phyloP scores from a whole-genome alignment of 2,113 vertebrate genomes.

The Toxostoma redivivum region DNA sequence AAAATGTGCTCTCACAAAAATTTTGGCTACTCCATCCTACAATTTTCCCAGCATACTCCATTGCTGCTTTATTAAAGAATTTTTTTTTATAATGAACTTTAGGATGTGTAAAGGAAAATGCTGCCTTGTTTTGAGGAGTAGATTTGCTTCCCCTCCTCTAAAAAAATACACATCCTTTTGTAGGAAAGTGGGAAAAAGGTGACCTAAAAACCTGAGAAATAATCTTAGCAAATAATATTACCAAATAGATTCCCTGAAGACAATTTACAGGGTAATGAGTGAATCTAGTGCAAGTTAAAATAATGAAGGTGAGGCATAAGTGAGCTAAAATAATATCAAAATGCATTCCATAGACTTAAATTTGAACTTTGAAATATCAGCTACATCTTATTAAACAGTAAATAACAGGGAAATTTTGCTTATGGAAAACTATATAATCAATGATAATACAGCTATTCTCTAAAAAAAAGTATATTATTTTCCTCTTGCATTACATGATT shows the following conservation, averaged over 20 bases:
- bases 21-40: background rate
- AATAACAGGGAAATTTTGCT: background rate
- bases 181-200: background rate
- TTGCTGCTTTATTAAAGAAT: background rate
- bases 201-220: background rate
- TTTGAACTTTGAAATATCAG: background rate
- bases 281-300: background rate
- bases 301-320: background rate
- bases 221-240: background rate
- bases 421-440: background rate
- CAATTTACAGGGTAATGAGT: background rate
- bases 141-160: background rate
- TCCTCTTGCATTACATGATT: background rate
- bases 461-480: background rate
- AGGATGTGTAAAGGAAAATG: background rate
- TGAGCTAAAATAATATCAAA: background rate
- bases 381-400: background rate
- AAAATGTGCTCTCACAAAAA: background rate
- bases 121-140: background rate
- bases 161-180: background rate
- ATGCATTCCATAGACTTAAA: background rate
- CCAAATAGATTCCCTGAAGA: background rate
- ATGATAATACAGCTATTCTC: background rate
- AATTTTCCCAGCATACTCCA: background rate
- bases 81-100: background rate